A percentile compares a stretch with the other conserved stretches of the same genome.
These are phyloP conservation scores for Acanthornis magna DNA, from an alignment of 2,797 vertebrate genomes.

Conservation along the genomic window DNA sequence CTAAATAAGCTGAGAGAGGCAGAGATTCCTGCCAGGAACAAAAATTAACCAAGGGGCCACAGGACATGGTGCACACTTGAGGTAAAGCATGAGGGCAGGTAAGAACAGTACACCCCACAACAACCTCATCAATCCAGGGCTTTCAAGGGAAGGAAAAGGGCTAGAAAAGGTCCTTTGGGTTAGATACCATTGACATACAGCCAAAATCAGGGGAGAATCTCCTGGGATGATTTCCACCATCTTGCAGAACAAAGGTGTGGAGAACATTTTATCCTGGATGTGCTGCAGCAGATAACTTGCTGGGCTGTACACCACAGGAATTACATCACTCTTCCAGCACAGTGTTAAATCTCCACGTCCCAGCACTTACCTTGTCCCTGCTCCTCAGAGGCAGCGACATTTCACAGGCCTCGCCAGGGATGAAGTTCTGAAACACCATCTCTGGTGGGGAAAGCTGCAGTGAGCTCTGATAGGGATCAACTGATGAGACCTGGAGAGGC, in stretches of 20 bases:
- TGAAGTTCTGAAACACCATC: constrained; percentile 86
- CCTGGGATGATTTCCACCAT: background rate
- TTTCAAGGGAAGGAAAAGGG: background rate
- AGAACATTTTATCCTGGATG: background rate
- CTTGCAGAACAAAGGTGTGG: background rate
- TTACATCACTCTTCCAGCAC: background rate
- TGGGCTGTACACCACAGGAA: fast-evolving
- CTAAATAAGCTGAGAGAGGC: background rate
- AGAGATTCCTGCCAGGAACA: background rate
- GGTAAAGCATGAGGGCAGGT: background rate
- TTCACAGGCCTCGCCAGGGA: constrained; percentile 77
- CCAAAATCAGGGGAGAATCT: background rate
- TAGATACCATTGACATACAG: fast-evolving
- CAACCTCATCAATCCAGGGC: background rate
- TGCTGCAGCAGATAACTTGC: background rate
- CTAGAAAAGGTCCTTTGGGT: background rate
- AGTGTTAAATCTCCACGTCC: fast-evolving
- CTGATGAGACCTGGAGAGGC: constrained; percentile 73
- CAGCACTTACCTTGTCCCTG: constrained; percentile 79
- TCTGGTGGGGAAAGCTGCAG: constrained; percentile 88
- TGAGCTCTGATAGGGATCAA: constrained; percentile 76
- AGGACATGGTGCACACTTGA: fast-evolving
- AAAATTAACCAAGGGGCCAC: background rate
- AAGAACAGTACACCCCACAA: background rate
- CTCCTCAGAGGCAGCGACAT: constrained; percentile 81